Conservation (phyloP, 2,797 vertebrate genomes). For the Botia almorhae region DNA sequence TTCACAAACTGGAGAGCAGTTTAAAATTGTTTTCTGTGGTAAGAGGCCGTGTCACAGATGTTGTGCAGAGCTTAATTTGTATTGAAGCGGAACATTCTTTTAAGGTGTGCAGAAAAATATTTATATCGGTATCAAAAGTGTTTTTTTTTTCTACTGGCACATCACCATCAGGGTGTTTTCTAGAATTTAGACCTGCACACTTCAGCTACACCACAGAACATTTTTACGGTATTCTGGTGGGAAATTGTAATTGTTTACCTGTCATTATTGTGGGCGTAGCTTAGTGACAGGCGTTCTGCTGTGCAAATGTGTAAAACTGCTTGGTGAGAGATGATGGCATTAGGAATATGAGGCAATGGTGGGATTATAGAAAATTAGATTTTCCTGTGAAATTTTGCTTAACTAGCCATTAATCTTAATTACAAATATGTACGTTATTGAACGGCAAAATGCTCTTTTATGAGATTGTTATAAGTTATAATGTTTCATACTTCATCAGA, state of each 20-base stretch:
- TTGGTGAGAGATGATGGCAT: slow-evolving; percentile 13
- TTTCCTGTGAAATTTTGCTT: slow-evolving; percentile 24
- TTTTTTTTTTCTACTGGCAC: neutral
- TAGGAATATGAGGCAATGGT: slow-evolving; percentile 15
- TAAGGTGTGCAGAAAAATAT: too few species aligned
- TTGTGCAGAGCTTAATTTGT: neutral
- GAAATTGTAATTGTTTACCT: slow-evolving; percentile 13
- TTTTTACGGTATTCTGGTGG: neutral
- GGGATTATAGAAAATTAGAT: slow-evolving; percentile 7
- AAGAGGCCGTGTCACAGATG: neutral
- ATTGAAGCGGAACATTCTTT: neutral
- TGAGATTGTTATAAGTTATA: neutral
- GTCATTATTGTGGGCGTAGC: slow-evolving; percentile 9
- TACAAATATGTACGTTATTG: slow-evolving; percentile 21
- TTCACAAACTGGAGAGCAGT: neutral
- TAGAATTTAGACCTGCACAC: neutral
- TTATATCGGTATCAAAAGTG: neutral
- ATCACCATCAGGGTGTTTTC: neutral
- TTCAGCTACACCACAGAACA: slow-evolving; percentile 6
- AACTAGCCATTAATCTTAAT: slow-evolving; percentile 20
- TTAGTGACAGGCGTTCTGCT: slow-evolving; percentile 7
- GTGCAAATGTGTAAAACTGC: slow-evolving; percentile 24
- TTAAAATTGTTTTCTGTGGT: neutral
- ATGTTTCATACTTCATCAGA: slow-evolving; percentile 64
- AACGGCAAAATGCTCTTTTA: neutral